Base-by-base conservation (phyloP, 1,140 invertebrate species). In the Oncopodura yosiiana region DNA sequence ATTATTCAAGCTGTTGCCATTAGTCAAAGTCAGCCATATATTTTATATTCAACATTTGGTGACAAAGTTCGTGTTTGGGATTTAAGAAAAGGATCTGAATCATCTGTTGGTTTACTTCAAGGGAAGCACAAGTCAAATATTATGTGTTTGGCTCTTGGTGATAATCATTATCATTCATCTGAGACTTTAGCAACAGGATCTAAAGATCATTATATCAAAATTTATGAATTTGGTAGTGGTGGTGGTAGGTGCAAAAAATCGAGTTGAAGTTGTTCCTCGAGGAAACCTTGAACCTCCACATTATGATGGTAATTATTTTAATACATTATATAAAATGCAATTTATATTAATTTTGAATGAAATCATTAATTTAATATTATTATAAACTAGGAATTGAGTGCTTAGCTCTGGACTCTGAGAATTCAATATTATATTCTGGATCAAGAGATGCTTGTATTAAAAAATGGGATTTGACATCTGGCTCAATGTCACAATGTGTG, bases 401-500 rank as follows among this genome's bases (percentile, higher is more conserved):
- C n/a, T n/a, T n/a, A n/a, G n/a, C n/a, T n/a, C n/a, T n/a, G n/a
- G n/a, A n/a, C n/a, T n/a, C n/a, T n/a, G n/a, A n/a, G n/a, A n/a
- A 77, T 18, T 70, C 77, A 44, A 77, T 74, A 3, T 71, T 92
- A 12, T 92, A 89, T 73, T 87, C 83, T 67, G 88, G 87, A 45
- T 90, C 87, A 0, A 70, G 89, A 24, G 89, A 93, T 69, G 84
- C 80, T 69, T 87, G 85, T 67, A 86, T 93, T 65, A 92, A 92
- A 73, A 84, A 87, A 66, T 93, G 87, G 87, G 80, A 86, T 65
- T 71, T 91, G 6, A 41, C 18, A 4, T 19, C 5, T 12, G 32
- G 30, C 5, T 19, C 3, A 45, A 46, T 26, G 24, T 45, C 36
- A 38, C n/a, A 5, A n/a, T 24, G 3, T 6, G 19, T 14, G 16